These are phyloP conservation scores for Piprites chloris DNA, from an alignment of 2,113 vertebrate genomes.

Conservation along the genomic window DNA sequence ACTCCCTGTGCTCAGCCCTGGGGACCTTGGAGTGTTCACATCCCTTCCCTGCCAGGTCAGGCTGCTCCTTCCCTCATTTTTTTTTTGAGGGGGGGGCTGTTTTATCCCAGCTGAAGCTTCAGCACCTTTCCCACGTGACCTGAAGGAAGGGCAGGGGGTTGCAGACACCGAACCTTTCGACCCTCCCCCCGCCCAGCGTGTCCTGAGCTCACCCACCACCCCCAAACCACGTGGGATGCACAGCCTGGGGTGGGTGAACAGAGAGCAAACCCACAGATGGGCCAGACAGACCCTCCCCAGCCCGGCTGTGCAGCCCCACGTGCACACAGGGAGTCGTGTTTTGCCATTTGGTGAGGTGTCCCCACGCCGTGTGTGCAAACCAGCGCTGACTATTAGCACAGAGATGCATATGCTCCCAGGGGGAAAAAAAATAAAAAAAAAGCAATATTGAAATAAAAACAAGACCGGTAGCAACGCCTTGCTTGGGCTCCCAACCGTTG, in stretches of 20 bases:
- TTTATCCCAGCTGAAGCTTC: background rate
- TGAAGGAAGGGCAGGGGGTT: background rate
- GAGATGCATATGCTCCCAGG: background rate
- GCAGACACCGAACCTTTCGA: background rate
- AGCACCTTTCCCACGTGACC: background rate
- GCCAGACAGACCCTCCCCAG: background rate
- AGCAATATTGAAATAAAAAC: background rate
- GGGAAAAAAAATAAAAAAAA: no score
- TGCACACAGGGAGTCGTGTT: accelerated
- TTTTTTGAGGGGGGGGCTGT: background rate
- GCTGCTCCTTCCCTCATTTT: background rate
- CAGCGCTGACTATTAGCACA: background rate
- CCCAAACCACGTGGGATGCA: background rate
- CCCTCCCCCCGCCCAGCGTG: no score
- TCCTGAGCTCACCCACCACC: accelerated
- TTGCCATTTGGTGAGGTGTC: background rate
- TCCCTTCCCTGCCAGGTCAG: background rate
- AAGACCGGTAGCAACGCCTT: background rate
- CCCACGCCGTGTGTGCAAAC: background rate
- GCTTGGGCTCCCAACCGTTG: background rate
- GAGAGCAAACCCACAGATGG: background rate
- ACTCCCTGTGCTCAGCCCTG: background rate
- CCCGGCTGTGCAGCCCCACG: background rate
- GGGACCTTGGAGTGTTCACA: background rate
- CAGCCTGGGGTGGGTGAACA: background rate